Evolutionary conservation across 2,797 vertebrate species (phyloP).

Genomic region (Chrysocyon brachyurus): DNA sequence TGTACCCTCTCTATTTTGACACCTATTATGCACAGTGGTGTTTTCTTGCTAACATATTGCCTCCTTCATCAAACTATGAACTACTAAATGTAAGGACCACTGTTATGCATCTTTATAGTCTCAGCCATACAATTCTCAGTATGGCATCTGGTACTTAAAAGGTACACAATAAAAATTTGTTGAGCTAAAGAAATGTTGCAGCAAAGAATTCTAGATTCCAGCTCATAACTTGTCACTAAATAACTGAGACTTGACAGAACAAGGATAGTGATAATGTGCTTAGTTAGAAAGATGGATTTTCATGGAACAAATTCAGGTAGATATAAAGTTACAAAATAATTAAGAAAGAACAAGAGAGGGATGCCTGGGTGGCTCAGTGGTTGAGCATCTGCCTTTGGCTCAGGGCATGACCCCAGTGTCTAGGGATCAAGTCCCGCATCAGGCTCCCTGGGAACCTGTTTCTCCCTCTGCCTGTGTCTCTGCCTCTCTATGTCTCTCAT

Average conservation of each 20-base stretch:
- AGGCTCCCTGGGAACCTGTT: too few species aligned
- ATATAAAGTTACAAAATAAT: slow-evolving; percentile 43
- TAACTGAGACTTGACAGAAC: slow-evolving; percentile 49
- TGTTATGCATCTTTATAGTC: slow-evolving; percentile 6
- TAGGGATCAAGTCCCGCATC: too few species aligned
- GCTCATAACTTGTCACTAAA: slow-evolving; percentile 46
- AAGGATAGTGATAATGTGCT: slow-evolving; percentile 31
- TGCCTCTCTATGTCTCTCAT: too few species aligned
- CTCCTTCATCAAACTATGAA: not conserved
- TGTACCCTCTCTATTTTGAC: not conserved
- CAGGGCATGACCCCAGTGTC: too few species aligned
- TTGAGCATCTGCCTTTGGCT: too few species aligned
- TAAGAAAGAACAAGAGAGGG: slow-evolving; percentile 8
- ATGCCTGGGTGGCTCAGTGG: too few species aligned
- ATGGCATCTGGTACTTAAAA: slow-evolving; percentile 34
- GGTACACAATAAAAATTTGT: slow-evolving; percentile 29
- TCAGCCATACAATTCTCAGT: slow-evolving; percentile 33
- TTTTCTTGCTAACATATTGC: slow-evolving; percentile 17
- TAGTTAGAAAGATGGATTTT: slow-evolving; percentile 57
- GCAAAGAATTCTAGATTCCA: slow-evolving; percentile 33
- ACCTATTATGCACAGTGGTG: not conserved
- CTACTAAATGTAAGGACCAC: not conserved
- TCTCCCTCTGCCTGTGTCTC: too few species aligned
- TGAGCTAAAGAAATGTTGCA: slow-evolving; percentile 64
- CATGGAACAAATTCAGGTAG: not conserved